Evolutionary conservation across 2,888 invertebrate genomes (phyloP), one percentile per base, ranked within the genome.

Genomic region (Amorpha juglandis): DNA sequence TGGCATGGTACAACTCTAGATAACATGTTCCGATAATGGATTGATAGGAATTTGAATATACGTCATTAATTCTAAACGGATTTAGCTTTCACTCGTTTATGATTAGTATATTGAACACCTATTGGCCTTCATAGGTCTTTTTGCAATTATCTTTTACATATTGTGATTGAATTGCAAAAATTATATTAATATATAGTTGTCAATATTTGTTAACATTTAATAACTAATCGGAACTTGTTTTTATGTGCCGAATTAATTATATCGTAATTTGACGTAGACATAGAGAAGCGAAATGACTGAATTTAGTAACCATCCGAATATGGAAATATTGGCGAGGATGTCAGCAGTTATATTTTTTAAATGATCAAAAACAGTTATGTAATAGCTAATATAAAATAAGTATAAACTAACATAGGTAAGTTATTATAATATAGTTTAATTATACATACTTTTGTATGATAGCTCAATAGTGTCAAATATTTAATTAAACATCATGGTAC

Each of bases 1-100:
- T 78, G 75, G 77, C 78, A 71, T 71, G 69, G 69, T 67, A 70
- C 48, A 73, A 63, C 52, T 63, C 35, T 63, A 14, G 53, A 47
- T 52, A 63, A 53, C 27, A 66, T 47, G 68, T 72, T 63, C 70
- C 73, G n/a, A 73, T 75, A 75, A 76, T 67, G 74, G 74, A 50
- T 63, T 68, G 72, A 73, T 74, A 68, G 71, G 67, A 65, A 71
- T 71, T 70, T 67, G 52, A 67, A 69, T 71, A 66, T 68, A 66
- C 64, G 65, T 16, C 19, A 19, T 58, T 19, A 58, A 19, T 58
- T 16, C 16, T 19, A 19, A 58, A 42, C 27, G 33, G 11, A 33
- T 6, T 19, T 38, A 38, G 42, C 3, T 19, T 50, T 38, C 53
- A 3, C 53, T 14, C 38, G 3, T 58, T 58, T 38, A 12, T 2